Conservation (phyloP, 2,797 vertebrate species). For the Myotis findleyi region DNA sequence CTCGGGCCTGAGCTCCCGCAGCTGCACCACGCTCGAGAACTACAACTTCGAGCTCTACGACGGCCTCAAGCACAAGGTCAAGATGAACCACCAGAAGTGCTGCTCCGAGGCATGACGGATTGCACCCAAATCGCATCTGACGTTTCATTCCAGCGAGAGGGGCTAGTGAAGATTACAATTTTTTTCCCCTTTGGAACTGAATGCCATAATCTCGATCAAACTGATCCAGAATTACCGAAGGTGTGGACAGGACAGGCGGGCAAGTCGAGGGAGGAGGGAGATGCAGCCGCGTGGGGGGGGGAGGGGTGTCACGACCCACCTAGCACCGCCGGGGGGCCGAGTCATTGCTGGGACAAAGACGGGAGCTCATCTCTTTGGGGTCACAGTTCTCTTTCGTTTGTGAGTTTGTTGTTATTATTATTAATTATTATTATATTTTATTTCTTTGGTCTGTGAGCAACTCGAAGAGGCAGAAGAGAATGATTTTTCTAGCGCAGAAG, state of each 20-base stretch:
- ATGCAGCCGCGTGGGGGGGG: conserved; percentile 13
- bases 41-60: conserved; percentile 99
- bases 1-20: conserved; percentile 94
- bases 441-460: conserved; percentile 76
- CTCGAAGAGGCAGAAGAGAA: conserved; percentile 73
- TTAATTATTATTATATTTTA: conserved; percentile 73
- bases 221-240: conserved; percentile 68
- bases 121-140: conserved; percentile 72
- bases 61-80: conserved; percentile 99
- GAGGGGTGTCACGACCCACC: background rate
- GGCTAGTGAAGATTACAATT: conserved; percentile 79
- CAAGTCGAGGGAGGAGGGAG: conserved; percentile 41
- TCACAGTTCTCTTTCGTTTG: conserved; percentile 74
- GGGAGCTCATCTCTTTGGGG: conserved; percentile 71
- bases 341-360: background rate
- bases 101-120: conserved; percentile 96
- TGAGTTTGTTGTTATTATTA: conserved; percentile 68
- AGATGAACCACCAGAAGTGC: conserved; percentile 98
- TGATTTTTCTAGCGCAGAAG: conserved; percentile 75
- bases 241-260: conserved; percentile 63
- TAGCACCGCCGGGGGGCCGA: background rate
- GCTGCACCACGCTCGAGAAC: conserved; percentile 98
- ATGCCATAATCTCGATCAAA: conserved; percentile 84
- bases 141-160: conserved; percentile 76
- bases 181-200: conserved; percentile 86